Base-by-base conservation (phyloP, 2,888 invertebrate genomes). In the Drosophila planitibia region DNA sequence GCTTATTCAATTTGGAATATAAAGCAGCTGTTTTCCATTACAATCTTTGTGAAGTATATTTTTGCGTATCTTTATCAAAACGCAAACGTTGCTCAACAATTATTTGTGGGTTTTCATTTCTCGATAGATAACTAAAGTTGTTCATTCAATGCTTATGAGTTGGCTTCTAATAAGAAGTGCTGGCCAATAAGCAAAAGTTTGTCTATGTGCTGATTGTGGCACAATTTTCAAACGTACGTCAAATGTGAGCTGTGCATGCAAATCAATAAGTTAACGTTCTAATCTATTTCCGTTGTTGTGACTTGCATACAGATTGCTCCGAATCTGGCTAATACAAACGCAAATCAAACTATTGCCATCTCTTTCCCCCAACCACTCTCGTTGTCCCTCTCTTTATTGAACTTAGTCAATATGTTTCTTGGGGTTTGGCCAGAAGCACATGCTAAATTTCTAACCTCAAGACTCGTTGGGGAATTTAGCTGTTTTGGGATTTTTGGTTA, bases 231-330 rank as follows among this genome's bases (percentile, higher is more conserved):
- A 39, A 9, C 19, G 37, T 28, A 47, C 52, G 61, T 53, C 73
- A 55, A 73, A 68, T 63, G 59, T 64, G 54, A 79, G 61, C 39
- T 44, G 47, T 51, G 72, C 77, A 81, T 76, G 74, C 74, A 74
- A 79, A 79, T 79, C 79, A 79, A 79, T 79, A 79, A 81, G 77
- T 74, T 77, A 76, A 81, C 81, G 77, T 77, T 79, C 81, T 70
- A 79, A 79, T 74, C 73, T 74, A 77, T 79, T 81, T 79, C 81
- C 79, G 81, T 52, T 70, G 59, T 60, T 63, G 70, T 59, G 79
- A 75, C 79, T 73, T 78, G 81, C 81, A 81, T 81, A 81, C 79
- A 75, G 79, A 81, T 75, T 72, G 71, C 71, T 54, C 54, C 66
- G 57, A 79, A 79, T 78, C 60, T 61, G 75, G 55, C 73, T 66